These are phyloP conservation scores for Orbicella faveolata DNA, from an alignment of 64 coral and sea anemone genomes.

Conservation along the genomic window DNA sequence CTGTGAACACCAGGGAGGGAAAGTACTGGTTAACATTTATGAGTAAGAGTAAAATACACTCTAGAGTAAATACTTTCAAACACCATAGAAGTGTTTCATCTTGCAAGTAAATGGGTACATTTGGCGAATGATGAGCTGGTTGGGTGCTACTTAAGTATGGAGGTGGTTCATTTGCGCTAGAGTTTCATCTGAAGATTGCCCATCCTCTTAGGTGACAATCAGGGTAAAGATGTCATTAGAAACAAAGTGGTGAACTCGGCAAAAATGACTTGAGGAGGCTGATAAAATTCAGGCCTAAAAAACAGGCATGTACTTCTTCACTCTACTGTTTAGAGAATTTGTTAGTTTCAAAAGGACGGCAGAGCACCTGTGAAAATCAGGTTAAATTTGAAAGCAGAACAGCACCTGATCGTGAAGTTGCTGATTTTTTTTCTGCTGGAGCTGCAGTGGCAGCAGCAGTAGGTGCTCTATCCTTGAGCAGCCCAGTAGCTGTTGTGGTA, in stretches of 20 bases:
- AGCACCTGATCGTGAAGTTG: slow-evolving; percentile 16
- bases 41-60: background rate
- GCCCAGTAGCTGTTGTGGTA: background rate
- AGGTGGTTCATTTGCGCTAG: background rate
- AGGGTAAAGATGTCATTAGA: too few relatives aligned
- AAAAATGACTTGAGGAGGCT: too few relatives aligned
- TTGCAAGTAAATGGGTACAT: background rate
- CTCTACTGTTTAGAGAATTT: too few relatives aligned
- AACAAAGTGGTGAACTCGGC: too few relatives aligned
- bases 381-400: background rate
- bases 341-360: too few relatives aligned
- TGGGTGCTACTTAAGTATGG: background rate
- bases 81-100: background rate
- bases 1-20: background rate
- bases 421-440: slow-evolving; percentile 14
- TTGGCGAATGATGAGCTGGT: background rate
- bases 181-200: background rate
- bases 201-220: too few relatives aligned
- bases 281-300: too few relatives aligned
- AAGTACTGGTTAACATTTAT: background rate
- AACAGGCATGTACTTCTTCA: too few relatives aligned
- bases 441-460: background rate
- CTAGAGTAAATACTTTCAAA: background rate
- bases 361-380: too few relatives aligned
- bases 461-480: slow-evolving; percentile 17